These are phyloP conservation scores for Genyomyrus donnyi DNA, from an alignment of 2,113 vertebrate species.

Conservation along the genomic window DNA sequence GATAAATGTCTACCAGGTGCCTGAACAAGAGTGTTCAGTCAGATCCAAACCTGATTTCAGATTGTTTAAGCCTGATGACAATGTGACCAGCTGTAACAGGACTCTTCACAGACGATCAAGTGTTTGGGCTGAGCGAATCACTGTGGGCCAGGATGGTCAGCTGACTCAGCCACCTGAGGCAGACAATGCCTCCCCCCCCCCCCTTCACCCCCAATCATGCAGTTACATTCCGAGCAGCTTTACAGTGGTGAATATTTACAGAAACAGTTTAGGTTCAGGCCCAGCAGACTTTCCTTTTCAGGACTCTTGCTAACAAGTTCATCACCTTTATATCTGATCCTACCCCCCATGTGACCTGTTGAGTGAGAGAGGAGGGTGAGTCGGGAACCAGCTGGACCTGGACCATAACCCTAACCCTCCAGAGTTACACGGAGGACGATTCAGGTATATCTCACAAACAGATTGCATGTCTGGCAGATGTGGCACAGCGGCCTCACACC, in stretches of 20 bases:
- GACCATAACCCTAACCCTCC: background rate
- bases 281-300: background rate
- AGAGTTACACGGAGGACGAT: background rate
- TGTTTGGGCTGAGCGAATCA: background rate
- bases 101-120: background rate
- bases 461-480: background rate
- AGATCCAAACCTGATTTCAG: background rate
- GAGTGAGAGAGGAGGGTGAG: background rate
- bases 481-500: background rate
- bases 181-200: background rate
- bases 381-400: background rate
- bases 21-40: background rate
- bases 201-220: background rate
- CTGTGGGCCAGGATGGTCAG: background rate
- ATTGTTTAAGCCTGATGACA: background rate
- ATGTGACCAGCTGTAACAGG: background rate
- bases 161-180: background rate
- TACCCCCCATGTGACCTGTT: background rate
- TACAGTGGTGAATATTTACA: background rate
- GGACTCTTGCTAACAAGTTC: background rate
- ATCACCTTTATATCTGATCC: background rate
- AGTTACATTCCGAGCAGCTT: background rate
- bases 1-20: background rate
- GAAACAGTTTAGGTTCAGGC: background rate
- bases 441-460: background rate